Evolutionary conservation across 2,888 invertebrate species (phyloP).

Genomic region (Drosophila atripex): DNA sequence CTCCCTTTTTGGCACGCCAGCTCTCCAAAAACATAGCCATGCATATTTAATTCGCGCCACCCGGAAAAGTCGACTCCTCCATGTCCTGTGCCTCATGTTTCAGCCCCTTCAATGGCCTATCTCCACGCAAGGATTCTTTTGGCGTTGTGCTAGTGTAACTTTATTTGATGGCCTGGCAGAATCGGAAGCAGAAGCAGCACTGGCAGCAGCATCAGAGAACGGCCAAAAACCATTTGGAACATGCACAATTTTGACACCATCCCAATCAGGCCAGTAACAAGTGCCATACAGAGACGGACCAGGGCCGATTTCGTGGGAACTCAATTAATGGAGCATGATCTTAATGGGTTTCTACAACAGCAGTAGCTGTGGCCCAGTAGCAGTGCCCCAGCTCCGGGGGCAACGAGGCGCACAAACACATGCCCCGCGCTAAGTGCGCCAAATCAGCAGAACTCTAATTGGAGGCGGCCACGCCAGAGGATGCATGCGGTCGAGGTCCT

Average conservation of each 20-base stretch:
- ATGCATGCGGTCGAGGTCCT: constrained; percentile 20
- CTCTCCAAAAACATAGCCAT: constrained; percentile 61
- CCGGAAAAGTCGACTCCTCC: constrained; percentile 41
- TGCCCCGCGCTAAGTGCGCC: constrained; percentile 72
- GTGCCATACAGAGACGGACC: constrained; percentile 52
- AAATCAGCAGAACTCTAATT: constrained; percentile 76
- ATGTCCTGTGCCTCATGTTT: constrained; percentile 27
- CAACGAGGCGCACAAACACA: constrained; percentile 52
- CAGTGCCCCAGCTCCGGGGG: background rate
- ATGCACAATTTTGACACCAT: constrained; percentile 75
- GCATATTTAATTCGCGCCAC: constrained; percentile 67
- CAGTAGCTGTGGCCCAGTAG: constrained; percentile 11
- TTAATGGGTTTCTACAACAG: constrained; percentile 76
- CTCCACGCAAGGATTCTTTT: constrained; percentile 49
- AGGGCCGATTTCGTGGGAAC: constrained; percentile 72
- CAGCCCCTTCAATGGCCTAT: background rate
- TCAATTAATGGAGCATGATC: constrained; percentile 80
- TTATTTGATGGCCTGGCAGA: constrained; percentile 56
- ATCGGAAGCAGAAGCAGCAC: background rate
- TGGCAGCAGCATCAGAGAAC: background rate
- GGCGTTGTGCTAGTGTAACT: constrained; percentile 72
- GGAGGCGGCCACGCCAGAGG: constrained; percentile 54
- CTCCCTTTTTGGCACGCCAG: constrained; percentile 5
- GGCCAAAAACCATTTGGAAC: constrained; percentile 71
- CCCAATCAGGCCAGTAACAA: constrained; percentile 50